These are phyloP conservation scores for Slavum lentiscoides DNA, from an alignment of 2,888 invertebrate genomes.

Conservation along the genomic window DNA sequence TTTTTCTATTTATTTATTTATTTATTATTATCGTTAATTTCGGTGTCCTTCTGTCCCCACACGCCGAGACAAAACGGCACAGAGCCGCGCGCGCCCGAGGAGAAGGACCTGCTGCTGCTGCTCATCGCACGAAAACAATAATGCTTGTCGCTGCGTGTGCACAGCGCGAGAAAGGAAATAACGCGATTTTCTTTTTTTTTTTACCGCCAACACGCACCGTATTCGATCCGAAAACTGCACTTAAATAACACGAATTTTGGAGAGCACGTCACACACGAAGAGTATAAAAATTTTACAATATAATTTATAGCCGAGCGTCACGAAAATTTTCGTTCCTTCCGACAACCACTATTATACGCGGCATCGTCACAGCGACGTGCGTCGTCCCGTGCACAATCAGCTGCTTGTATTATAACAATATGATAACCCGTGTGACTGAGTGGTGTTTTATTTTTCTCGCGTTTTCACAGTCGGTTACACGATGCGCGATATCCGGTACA, in stretches of 20 bases:
- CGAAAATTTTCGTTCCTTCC: neutral
- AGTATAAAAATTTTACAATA: too few relatives aligned
- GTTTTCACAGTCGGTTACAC: slow-evolving; percentile 84
- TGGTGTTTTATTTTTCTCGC: neutral
- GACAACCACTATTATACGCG: neutral
- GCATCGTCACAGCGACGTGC: slow-evolving; percentile 1
- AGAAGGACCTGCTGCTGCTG: slow-evolving; percentile 29
- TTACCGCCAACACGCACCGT: too few relatives aligned
- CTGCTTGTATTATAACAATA: too few relatives aligned
- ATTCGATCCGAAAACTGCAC: too few relatives aligned
- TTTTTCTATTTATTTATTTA: too few relatives aligned
- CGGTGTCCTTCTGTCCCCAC: slow-evolving; percentile 47
- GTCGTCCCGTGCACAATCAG: neutral
- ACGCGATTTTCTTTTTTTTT: too few relatives aligned
- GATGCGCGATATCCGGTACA: slow-evolving; percentile 96
- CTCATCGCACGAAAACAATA: neutral
- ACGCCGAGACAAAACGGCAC: slow-evolving; percentile 16
- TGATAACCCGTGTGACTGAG: too few relatives aligned
- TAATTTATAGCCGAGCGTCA: too few relatives aligned
- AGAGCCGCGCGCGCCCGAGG: slow-evolving; percentile 40
- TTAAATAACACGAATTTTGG: too few relatives aligned
- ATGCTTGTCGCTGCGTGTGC: neutral
- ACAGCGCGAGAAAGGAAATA: too few relatives aligned
- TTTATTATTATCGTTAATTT: neutral
- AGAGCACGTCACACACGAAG: too few relatives aligned